Conservation (phyloP, 2,113 vertebrate genomes). For the Ascaphus truei region DNA sequence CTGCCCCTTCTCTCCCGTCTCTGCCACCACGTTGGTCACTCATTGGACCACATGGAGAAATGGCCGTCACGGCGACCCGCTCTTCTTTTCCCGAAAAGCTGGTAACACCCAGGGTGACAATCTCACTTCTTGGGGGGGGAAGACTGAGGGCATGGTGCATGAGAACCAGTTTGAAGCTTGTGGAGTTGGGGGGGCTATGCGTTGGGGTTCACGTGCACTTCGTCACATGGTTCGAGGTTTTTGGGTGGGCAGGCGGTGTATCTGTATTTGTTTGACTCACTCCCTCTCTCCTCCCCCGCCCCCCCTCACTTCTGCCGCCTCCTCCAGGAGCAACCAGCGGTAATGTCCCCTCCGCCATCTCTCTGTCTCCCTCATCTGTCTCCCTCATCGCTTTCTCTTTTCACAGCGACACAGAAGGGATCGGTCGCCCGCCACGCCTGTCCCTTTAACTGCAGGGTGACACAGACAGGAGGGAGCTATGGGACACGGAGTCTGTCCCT, state of each 20-base stretch:
- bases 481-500: too few species aligned
- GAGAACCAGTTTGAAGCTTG: not conserved
- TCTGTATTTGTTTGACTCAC: slow-evolving; percentile 23
- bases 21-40: too few species aligned
- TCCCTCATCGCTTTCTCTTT: slow-evolving; percentile 14
- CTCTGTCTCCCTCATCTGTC: slow-evolving; percentile 8
- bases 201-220: not conserved
- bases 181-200: not conserved
- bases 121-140: not conserved
- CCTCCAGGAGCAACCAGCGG: slow-evolving; percentile 34
- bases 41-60: too few species aligned
- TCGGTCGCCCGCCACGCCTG: too few species aligned
- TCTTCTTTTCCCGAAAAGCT: not conserved
- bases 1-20: too few species aligned
- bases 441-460: too few species aligned
- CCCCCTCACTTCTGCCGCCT: slow-evolving; percentile 16
- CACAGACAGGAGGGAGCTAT: too few species aligned
- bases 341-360: slow-evolving; percentile 16
- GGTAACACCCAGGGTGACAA: not conserved
- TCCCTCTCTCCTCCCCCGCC: slow-evolving; percentile 26
- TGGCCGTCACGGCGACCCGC: too few species aligned
- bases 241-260: not conserved
- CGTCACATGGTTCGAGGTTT: not conserved
- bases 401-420: too few species aligned
- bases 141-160: not conserved